Evolutionary conservation across 2,888 invertebrate species (phyloP), one percentile per base, ranked within the genome.

Genomic region (Papilio elwesi): DNA sequence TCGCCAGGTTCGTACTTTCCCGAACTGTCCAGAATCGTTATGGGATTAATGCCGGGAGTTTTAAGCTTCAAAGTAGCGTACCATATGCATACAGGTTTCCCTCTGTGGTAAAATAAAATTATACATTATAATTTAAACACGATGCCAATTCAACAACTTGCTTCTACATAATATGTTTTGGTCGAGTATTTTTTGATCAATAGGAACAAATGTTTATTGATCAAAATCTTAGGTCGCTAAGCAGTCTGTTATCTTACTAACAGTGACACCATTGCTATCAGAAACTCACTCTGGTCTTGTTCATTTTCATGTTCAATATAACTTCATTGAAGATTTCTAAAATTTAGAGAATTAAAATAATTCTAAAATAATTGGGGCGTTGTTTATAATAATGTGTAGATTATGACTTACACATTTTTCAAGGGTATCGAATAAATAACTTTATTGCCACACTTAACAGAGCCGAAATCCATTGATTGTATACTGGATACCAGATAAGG

Each of bases 371-470:
- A 43, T 43, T 43, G 43, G 7, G 7, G 43, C 5, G 7, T 9
- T 43, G 6, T 43, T 43, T 9, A 43, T 43, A 43, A 6, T 43
- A 5, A 43, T 9, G 43, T 67, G 71, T 57, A 51, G 63, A 64
- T 36, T 15, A 16, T 11, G 47, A 88, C 93, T 90, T 89, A 95
- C 96, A 93, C 88, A 79, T 96, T 96, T 82, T 90, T 92, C 0
- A 96, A 79, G 10, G 94, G 86, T 76, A 96, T 87, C 9, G 93
- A 90, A 80, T 87, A 91, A 76, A 94, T 85, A 64, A 94, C 85
- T 83, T 95, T 95, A 78, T 95, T 91, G 0, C 96, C 96, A 78
- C 95, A 94, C 81, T 94, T 87, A 4, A 96, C 95, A 11, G 92
- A 86, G 26, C 94, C 94, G 82, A 96, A 96, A 80, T 95, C 87